Evolutionary conservation across 2,113 vertebrate species (phyloP), one percentile per base, ranked within the genome.

Genomic region (Solenodon paradoxus): DNA sequence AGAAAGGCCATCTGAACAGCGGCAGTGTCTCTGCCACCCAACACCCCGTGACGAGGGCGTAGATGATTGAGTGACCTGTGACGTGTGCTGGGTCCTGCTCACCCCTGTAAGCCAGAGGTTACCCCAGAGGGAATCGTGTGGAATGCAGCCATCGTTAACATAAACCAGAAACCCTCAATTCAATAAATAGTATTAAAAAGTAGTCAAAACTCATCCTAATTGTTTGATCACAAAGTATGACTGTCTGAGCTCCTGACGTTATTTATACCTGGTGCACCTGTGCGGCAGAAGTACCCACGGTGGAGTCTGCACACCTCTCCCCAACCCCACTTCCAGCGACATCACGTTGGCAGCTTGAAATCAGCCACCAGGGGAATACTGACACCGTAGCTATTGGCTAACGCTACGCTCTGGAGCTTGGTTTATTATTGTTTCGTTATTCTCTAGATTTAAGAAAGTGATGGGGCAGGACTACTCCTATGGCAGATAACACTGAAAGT

Each of bases 361-460:
- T 83, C 32, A 64, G 30, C 45, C 47, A 1, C 28, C 9, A 1
- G 0, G 9, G 45, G 12, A 88, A 66, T 51, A 51, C 35, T 71
- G 57, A 72, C 5, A 75, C 35, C 40, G 24, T 5, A 17, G 53
- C 49, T 17, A 42, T 8, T 15, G 17, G n/a, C 72, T 40, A 71
- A 30, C 30, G 61, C 61, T 63, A 32, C 71, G 63, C n/a, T 47
- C 8, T n/a, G 2, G n/a, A 15, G 42, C 22, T 16, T 24, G 20
- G 57, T 20, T 78, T 72, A 42, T 35, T 35, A 51, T 35, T 79
- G 30, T 24, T 79, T 47, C 69, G 71, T 26, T 40, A 61, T 53
- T 83, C 35, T 77, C 55, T 38, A 72, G 42, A 84, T 72, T 42
- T 78, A 79, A 88, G 24, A 57, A 89, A 86, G 15, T 32, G 51